These are phyloP conservation scores for Actinostola sp. DNA, from an alignment of 92 coral and sea anemone species.

Conservation along the genomic window DNA sequence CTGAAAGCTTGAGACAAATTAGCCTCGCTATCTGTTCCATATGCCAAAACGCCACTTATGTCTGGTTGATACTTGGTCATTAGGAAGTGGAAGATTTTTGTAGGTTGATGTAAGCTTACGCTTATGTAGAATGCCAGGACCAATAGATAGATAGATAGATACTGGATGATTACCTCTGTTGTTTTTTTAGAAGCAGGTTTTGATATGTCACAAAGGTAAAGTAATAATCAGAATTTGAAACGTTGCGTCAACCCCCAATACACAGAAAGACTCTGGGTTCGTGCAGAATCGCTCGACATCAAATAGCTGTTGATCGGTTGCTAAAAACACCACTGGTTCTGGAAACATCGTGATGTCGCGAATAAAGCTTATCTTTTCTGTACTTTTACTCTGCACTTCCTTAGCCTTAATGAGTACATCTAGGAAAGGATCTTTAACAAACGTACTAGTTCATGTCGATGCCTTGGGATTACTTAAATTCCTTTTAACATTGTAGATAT, in stretches of 20 bases:
- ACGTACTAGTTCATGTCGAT: neutral
- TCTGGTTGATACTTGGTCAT: constrained; percentile 43
- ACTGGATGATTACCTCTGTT: constrained; percentile 49
- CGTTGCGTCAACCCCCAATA: constrained; percentile 51
- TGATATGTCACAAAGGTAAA: constrained; percentile 48
- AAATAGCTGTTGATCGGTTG: constrained; percentile 29
- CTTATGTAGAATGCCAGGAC: constrained; percentile 60
- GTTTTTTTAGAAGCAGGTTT: constrained; percentile 39
- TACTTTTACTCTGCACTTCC: constrained; percentile 8
- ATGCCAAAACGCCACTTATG: constrained; percentile 46
- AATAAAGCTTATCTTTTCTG: constrained; percentile 18
- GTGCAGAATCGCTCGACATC: constrained; percentile 52
- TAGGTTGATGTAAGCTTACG: constrained; percentile 37
- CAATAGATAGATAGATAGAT: too few species aligned
- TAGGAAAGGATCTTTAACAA: constrained; percentile 12
- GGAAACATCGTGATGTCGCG: constrained; percentile 37
- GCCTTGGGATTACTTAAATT: neutral
- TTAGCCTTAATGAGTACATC: constrained; percentile 32
- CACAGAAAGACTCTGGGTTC: constrained; percentile 42
- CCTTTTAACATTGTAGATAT: constrained; percentile 33
- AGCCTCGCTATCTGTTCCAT: constrained; percentile 37
- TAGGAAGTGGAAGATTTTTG: constrained; percentile 40
- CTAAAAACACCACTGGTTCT: constrained; percentile 38
- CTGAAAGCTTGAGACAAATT: constrained; percentile 22
- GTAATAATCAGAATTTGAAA: constrained; percentile 47